Evolutionary conservation across 2,888 invertebrate species (phyloP).

Genomic region (Balanococcus diminutus): DNA sequence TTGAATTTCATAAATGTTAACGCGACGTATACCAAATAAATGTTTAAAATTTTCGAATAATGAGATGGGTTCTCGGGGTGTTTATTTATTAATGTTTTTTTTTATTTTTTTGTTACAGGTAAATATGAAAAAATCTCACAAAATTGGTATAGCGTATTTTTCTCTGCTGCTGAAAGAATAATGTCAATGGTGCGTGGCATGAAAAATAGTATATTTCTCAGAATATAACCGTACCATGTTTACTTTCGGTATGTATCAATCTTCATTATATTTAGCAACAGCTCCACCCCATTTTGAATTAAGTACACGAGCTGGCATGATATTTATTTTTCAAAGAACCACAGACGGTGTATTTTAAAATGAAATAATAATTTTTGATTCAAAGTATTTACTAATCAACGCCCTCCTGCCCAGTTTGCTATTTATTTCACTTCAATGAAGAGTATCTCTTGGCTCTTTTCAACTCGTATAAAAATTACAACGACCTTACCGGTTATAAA

Average conservation of each 20-base stretch:
- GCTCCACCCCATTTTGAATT: not conserved
- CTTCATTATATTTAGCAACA: not conserved
- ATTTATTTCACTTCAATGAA: not conserved
- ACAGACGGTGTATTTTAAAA: not conserved
- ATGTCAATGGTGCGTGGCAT: not conserved
- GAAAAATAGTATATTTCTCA: not conserved
- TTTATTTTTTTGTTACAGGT: not conserved
- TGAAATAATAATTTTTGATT: not conserved
- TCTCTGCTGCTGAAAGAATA: not conserved
- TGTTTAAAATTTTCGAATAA: not conserved
- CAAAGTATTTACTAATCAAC: not conserved
- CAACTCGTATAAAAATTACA: not conserved
- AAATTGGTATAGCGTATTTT: too few species aligned
- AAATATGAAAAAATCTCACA: not conserved
- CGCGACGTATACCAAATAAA: not conserved
- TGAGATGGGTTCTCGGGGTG: too few species aligned
- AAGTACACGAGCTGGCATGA: not conserved
- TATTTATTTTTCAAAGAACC: not conserved
- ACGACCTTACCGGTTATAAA: not conserved
- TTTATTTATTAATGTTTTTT: not conserved
- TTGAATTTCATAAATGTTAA: not conserved
- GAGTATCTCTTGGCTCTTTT: not conserved
- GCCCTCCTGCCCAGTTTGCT: not conserved
- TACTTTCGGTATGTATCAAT: not conserved
- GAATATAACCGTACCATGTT: not conserved